These are phyloP conservation scores for Sebastes jordani DNA, from an alignment of 2,797 vertebrate genomes.

Conservation along the genomic window DNA sequence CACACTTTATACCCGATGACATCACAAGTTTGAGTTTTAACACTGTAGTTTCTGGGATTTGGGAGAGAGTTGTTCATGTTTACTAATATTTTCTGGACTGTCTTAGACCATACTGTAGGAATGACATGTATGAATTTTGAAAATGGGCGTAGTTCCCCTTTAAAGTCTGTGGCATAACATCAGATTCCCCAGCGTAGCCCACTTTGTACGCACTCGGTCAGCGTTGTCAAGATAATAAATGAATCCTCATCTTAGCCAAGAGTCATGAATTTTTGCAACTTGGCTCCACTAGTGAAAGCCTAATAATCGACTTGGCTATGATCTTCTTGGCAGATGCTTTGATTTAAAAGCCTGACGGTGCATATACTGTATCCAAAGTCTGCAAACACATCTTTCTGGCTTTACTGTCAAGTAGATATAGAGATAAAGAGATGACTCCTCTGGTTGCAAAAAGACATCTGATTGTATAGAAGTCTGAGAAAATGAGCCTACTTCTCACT, in stretches of 20 bases:
- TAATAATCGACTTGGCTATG: background rate
- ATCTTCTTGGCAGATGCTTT: background rate
- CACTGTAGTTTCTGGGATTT: fast-evolving
- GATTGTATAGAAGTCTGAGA: too few relatives aligned
- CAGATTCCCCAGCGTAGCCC: background rate
- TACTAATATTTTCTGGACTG: fast-evolving
- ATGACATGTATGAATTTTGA: too few relatives aligned
- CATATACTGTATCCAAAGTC: background rate
- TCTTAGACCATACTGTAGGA: too few relatives aligned
- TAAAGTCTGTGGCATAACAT: background rate
- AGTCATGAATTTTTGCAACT: background rate
- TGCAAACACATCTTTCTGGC: background rate
- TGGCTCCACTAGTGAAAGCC: background rate
- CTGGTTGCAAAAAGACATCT: too few relatives aligned
- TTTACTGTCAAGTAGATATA: background rate
- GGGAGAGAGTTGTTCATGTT: too few relatives aligned
- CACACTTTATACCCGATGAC: fast-evolving
- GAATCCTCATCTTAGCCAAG: background rate
- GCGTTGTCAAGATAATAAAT: background rate
- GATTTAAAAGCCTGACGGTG: background rate
- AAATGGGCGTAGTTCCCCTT: too few relatives aligned
- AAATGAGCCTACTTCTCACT: too few relatives aligned
- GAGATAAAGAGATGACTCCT: too few relatives aligned
- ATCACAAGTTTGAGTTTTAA: too few relatives aligned
- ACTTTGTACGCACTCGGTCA: background rate